These are phyloP conservation scores for Zoanthus gigantus DNA, from an alignment of 92 coral and sea anemone genomes.

Conservation along the genomic window DNA sequence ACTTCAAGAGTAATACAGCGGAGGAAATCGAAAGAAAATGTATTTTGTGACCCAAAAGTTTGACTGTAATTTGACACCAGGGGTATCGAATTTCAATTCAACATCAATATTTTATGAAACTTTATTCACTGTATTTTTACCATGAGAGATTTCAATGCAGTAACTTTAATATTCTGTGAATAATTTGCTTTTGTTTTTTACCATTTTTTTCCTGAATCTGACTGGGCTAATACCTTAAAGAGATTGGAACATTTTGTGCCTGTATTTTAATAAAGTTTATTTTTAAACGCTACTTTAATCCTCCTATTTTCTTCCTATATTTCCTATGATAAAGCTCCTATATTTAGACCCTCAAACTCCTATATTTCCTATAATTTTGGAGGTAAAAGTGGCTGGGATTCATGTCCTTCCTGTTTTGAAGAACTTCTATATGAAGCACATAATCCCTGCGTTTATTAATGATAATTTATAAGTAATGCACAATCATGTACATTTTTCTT, in stretches of 20 bases:
- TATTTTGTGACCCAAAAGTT: constrained; percentile 7
- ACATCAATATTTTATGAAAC: too few relatives aligned
- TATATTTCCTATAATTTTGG: too few relatives aligned
- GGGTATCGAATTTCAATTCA: background rate
- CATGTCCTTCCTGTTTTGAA: background rate
- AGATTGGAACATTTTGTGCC: too few relatives aligned
- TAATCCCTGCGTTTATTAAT: background rate
- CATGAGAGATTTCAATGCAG: background rate
- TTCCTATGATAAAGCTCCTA: too few relatives aligned
- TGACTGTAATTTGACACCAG: background rate
- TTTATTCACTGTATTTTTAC: background rate
- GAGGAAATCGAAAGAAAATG: constrained; percentile 26
- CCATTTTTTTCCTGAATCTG: background rate
- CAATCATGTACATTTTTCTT: background rate
- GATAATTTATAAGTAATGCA: background rate
- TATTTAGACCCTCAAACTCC: too few relatives aligned
- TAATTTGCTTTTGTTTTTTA: background rate
- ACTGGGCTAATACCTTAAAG: constrained; percentile 2
- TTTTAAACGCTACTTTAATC: too few relatives aligned
- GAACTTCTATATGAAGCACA: constrained; percentile 5
- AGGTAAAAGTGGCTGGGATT: too few relatives aligned
- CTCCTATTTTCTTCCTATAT: too few relatives aligned
- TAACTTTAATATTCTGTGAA: background rate
- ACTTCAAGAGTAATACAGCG: background rate
- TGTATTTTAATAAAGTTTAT: too few relatives aligned